phyloP scores from a whole-genome alignment of 2,797 vertebrate genomes.

The Alauda arvensis region DNA sequence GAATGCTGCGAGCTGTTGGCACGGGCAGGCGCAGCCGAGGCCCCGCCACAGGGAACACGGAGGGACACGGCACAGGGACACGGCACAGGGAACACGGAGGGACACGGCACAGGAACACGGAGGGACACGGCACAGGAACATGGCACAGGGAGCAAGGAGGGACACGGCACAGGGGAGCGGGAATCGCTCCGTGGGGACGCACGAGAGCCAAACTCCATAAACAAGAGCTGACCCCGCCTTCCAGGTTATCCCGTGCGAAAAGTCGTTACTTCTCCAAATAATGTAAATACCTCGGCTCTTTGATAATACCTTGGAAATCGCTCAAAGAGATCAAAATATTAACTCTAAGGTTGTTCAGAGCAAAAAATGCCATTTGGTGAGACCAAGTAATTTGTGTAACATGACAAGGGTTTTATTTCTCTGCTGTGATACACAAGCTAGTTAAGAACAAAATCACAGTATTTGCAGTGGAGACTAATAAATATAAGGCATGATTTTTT shows the following conservation, averaged over 20 bases:
- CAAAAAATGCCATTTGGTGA: not conserved
- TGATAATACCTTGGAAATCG: too few relatives aligned
- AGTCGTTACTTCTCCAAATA: not conserved
- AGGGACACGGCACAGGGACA: too few relatives aligned
- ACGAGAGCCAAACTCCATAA: not conserved
- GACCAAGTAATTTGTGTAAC: not conserved
- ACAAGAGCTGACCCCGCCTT: not conserved
- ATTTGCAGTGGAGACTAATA: not conserved
- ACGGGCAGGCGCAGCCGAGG: slow-evolving; percentile 66
- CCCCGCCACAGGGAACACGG: not conserved
- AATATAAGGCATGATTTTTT: not conserved
- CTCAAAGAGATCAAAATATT: not conserved
- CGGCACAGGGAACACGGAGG: too few relatives aligned
- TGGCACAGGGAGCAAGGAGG: not conserved
- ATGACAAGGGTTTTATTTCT: not conserved
- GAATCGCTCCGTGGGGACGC: not conserved
- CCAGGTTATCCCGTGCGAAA: not conserved
- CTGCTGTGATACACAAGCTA: not conserved
- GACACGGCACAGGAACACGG: too few relatives aligned
- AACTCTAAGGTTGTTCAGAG: not conserved
- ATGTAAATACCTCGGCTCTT: not conserved
- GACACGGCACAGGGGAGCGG: not conserved
- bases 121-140: too few relatives aligned
- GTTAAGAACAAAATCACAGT: not conserved
- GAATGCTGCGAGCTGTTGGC: slow-evolving; percentile 80